Base-by-base conservation (phyloP, 2,888 invertebrate species). In the Melolontha melolontha region DNA sequence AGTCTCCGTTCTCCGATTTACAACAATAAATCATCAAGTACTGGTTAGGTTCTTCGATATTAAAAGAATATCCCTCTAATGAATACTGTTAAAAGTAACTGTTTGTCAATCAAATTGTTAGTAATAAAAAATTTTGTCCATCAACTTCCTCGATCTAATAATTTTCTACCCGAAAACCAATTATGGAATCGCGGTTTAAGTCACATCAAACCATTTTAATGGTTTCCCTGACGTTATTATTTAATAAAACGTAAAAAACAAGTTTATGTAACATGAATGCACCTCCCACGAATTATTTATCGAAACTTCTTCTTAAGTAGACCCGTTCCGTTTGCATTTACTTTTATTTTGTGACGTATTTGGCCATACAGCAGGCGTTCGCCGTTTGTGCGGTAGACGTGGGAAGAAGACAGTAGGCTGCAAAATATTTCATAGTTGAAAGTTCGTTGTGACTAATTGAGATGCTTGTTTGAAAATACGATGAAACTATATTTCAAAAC, bases 271-370 rank as follows among this genome's bases (percentile, higher is more conserved):
- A 14, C 40, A 40, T 17, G 14, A 54, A 54, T 54, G 54, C 54
- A 17, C 54, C 54, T 54, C 54, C 41, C 17, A 41, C 40, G 40
- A 11, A 54, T 54, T 54, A 54, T 52, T 52, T 52, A 52, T 29
- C 34, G 11, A 40, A 54, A 54, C 16, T 16, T 54, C 40, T 39
- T 39, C 34, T 40, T 54, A 54, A 40, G 17, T 39, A 54, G 54
- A 41, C 16, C 29, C 54, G 54, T 54, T 40, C 16, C 14, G 54
- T 54, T 54, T 39, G 17, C 54, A 54, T 54, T 40, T 54, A 59
- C 16, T 59, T 59, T 59, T 59, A 59, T 59, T 59, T 59, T 44
- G 41, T 27, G 44, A 22, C 59, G 34, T 59, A 59, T 59, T 59
- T 59, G 59, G 59, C 22, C 29, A 44, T 42, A 59, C 55, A 41